Evolutionary conservation across 2,113 vertebrate genomes (phyloP), one percentile per base, ranked within the genome.

Genomic region (Megaceryle maxima): DNA sequence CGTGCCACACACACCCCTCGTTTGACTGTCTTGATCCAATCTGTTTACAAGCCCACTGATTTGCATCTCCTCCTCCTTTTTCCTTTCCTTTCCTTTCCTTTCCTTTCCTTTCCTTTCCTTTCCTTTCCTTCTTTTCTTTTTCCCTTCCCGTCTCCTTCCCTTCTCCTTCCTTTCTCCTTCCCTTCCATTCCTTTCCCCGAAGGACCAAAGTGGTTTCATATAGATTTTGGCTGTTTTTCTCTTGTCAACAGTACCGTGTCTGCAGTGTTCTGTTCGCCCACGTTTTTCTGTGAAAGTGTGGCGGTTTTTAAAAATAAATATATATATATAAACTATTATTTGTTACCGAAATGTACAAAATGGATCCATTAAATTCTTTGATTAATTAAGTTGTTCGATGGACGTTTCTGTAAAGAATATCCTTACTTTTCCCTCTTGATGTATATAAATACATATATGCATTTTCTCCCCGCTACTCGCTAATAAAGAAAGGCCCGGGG

Each of bases 191-290:
- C 81, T 11, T 6, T 6, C 13, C 39, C 56, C 48, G 96, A 98
- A 76, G 95, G 98, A 98, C 98, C 98, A 98, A 98, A 98, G 98
- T 98, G 98, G 97, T 98, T 97, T 91, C 96, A 98, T 85, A 94
- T 53, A 75, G 67, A 53, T 95, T 81, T 92, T 86, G 95, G 63
- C 60, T 98, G 97, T 95, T 97, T 98, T 98, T 97, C 98, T 98
- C 91, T 98, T 63, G 97, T 77, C 86, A 64, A 83, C 95, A 87
- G 97, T 98, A 97, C 91, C 56, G 96, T 98, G 97, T 98, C 97
- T 95, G 79, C 97, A 98, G 98, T 98, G 74, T 97, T 98, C 97
- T 98, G 93, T 97, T 98, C 81, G 56, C 83, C 75, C 84, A 76
- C 70, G 37, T 63, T 87, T 91, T 91, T 59, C 50, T 94, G 79